Base-by-base conservation (phyloP, 2,888 invertebrate genomes). In the Ophion slaviceki region DNA sequence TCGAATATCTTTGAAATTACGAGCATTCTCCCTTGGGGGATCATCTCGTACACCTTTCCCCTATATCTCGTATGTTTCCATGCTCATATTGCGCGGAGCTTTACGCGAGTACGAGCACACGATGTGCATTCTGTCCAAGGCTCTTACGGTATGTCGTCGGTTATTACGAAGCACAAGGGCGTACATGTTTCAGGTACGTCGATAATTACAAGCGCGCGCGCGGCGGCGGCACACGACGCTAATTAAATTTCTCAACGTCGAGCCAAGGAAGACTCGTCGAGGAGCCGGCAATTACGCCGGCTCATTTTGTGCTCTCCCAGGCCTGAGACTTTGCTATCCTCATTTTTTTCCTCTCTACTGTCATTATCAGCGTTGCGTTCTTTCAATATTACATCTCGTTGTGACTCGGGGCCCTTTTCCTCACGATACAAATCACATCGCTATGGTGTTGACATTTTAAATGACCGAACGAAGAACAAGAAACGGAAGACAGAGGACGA, bases 221-320 rank as follows among this genome's bases (percentile, higher is more conserved):
- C 40, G 40, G 40, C 67, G 77, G 64, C 24, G 77, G 68, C 24
- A 62, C 53, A 78, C 59, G 68, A 24, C 72, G 80, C 57, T 82
- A 86, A 82, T 86, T 86, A 82, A 80, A 86, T 82, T 86, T 83
- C 53, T 62, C 77, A 74, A 80, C 82, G 68, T 68, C 74, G 40
- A 64, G 68, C 45, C 11, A 36, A 40, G 76, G 53, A 53, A 82
- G 77, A 75, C 75, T 70, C 74, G 28, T 64, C 62, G 57, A 40
- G 66, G 75, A 28, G 67, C 80, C 14, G n/a, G 82, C 82, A 86
- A 83, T 85, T 82, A 83, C 80, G 59, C 24, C 14, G 40, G 14
- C n/a, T 68, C 80, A 62, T 68, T 47, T 36, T 53, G 53, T 74
- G 62, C 28, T 74, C 59, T 67, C n/a, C 62, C 20, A 53, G 36